Percentiles rank a stretch among this genome's conserved stretches.
These are phyloP conservation scores for Falco concolor DNA, from an alignment of 2,797 vertebrate genomes.

Conservation along the genomic window DNA sequence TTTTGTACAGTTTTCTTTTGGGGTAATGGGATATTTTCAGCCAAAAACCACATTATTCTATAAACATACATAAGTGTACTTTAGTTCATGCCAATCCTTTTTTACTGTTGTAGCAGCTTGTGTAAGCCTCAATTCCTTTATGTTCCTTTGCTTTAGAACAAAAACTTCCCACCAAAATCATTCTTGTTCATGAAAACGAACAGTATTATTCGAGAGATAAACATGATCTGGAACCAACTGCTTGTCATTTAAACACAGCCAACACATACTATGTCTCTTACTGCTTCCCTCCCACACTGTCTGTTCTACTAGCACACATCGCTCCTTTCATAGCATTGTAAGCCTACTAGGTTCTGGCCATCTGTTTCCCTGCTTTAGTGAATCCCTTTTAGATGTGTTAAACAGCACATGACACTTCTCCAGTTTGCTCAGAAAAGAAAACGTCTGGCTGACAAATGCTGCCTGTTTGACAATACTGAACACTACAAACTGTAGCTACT, in stretches of 20 bases:
- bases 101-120: background rate
- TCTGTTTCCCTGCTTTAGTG: background rate
- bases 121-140: background rate
- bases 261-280: background rate
- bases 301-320: background rate
- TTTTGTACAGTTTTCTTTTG: background rate
- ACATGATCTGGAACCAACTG: background rate
- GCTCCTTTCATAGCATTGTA: background rate
- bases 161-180: background rate
- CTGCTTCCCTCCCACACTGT: background rate
- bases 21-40: background rate
- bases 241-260: background rate
- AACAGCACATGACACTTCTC: background rate
- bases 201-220: background rate
- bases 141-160: background rate
- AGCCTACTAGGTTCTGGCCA: background rate
- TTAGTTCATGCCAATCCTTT: background rate
- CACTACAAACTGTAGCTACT: background rate
- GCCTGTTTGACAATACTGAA: background rate
- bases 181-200: background rate
- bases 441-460: background rate
- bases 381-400: background rate
- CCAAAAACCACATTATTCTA: background rate
- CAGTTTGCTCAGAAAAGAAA: background rate
- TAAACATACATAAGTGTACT: background rate